Conservation (phyloP, 2,113 vertebrate species). For the Egretta garzetta region DNA sequence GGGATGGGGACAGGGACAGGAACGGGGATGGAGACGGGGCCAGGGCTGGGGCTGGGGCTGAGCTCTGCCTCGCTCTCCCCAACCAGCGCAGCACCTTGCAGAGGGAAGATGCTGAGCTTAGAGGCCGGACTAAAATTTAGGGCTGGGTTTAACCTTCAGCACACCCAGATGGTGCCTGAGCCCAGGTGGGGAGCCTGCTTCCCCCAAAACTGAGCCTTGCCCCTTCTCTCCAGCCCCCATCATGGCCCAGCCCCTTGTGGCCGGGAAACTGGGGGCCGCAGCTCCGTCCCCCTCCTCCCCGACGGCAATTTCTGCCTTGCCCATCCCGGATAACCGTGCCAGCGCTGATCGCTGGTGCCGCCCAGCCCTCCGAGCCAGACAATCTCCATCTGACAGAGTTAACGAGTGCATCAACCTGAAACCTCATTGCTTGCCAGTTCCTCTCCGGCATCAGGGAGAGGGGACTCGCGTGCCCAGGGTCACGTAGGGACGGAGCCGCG, state of each 20-base stretch:
- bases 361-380: neutral
- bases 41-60: neutral
- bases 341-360: neutral
- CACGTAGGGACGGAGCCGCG: neutral
- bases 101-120: neutral
- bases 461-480: neutral
- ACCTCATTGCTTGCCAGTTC: neutral
- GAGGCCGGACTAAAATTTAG: neutral
- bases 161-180: neutral
- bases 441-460: neutral
- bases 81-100: neutral
- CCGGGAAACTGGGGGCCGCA: neutral
- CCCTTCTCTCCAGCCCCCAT: rapidly evolving
- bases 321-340: neutral
- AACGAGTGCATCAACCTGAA: neutral
- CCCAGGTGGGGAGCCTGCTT: neutral
- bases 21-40: neutral
- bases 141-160: neutral
- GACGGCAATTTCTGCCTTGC: neutral
- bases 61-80: neutral
- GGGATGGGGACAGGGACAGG: no score
- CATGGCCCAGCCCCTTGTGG: rapidly evolving
- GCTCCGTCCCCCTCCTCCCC: neutral
- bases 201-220: neutral
- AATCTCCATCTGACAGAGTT: neutral